Base-by-base conservation (phyloP, 2,113 vertebrate genomes). In the Zosterops pallidus region DNA sequence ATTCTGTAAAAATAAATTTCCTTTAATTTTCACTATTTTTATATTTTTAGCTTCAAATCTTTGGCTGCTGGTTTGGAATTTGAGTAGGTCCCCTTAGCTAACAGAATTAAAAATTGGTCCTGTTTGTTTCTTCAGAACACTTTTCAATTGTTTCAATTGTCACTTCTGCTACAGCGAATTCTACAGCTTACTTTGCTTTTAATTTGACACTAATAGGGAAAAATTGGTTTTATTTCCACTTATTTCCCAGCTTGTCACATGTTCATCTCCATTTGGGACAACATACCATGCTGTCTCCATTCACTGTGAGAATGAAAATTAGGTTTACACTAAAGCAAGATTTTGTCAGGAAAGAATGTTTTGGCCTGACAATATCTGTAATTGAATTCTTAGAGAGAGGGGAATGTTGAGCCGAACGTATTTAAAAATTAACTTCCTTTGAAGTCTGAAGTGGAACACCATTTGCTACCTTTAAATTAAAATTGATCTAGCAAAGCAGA, bases 141-240 rank as follows among this genome's bases (percentile, higher is more conserved):
- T 92, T 55, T 33, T 55, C 31, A 33, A 21, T 55, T 70, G 63
- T 80, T 91, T 80, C 87, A 70, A 83, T 92, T 95, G 82, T 75
- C 60, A 83, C 70, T 96, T 76, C 59, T 80, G 39, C 78, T 87
- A 50, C 25, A 46, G 52, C 37, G 77, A 69, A 50, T 90, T 92
- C 70, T 69, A 92, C 67, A 67, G 59, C 75, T 96, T 95, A 90
- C 12, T 96, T 88, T 83, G 29, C 46, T 85, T 85, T 89, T 95
- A 94, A 96, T 95, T 95, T 95, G 92, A 92, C 75, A 63, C 50
- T 93, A 90, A 93, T 81, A 83, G 55, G 83, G 68, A 93, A 94
- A 93, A 93, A 86, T 86, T 92, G 71, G 90, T 93, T 97, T 96
- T 93, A 94, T 94, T 95, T 95, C 78, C 67, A 82, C 92, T 82